These are phyloP conservation scores for Pelusios castaneus DNA, from an alignment of 2,113 vertebrate genomes.

Conservation along the genomic window DNA sequence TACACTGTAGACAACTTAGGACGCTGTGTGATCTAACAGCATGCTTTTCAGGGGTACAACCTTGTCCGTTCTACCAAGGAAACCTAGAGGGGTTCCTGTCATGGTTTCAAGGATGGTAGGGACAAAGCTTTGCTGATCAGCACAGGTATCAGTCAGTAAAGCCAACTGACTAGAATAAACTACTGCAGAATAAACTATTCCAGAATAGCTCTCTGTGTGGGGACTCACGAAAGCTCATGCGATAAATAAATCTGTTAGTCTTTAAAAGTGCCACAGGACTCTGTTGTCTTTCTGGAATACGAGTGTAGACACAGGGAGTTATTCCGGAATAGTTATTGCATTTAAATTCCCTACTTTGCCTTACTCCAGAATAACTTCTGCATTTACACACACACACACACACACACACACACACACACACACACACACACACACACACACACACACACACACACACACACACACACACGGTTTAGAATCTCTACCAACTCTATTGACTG, in stretches of 20 bases:
- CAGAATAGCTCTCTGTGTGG: neutral
- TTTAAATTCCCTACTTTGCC: neutral
- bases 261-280: too few relatives aligned
- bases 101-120: neutral
- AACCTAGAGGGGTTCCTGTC: too few relatives aligned
- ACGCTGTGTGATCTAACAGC: fast-evolving
- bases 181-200: neutral
- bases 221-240: too few relatives aligned
- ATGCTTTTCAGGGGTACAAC: neutral
- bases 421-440: neutral
- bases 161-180: neutral
- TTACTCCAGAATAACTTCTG: neutral
- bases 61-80: fast-evolving
- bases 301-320: neutral
- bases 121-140: neutral
- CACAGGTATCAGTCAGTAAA: neutral
- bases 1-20: neutral
- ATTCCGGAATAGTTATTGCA: fast-evolving
- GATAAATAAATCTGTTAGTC: too few relatives aligned
- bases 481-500: fast-evolving
- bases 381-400: neutral
- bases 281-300: neutral
- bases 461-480: neutral
- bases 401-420: neutral
- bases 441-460: neutral